Evolutionary conservation across 2,113 vertebrate species (phyloP).

Genomic region (Trematocara zebra): DNA sequence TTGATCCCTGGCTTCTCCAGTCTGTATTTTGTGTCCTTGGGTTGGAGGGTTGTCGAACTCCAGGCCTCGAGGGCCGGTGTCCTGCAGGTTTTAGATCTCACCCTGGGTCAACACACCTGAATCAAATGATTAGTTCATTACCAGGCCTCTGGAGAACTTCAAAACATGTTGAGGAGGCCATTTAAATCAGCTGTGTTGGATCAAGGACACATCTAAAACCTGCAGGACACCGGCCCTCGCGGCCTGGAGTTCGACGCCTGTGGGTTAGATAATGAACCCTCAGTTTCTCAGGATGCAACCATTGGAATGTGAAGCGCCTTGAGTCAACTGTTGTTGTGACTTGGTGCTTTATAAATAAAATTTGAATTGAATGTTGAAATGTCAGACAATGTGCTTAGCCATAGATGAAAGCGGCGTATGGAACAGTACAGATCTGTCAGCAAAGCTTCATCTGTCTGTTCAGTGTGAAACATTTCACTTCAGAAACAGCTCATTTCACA

Average conservation of each 20-base stretch:
- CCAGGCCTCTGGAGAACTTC: not conserved
- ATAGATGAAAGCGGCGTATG: not conserved
- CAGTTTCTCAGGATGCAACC: not conserved
- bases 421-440: not conserved
- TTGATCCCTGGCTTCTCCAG: not conserved
- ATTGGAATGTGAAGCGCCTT: not conserved
- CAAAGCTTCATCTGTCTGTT: not conserved
- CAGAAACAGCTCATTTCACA: not conserved
- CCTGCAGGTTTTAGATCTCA: not conserved
- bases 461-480: not conserved
- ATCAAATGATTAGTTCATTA: not conserved
- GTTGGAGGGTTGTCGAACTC: not conserved
- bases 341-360: not conserved
- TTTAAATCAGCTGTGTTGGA: not conserved
- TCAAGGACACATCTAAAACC: not conserved
- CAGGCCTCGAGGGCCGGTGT: not conserved
- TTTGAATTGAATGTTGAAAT: not conserved
- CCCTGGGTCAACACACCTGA: rapidly evolving
- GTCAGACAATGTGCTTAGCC: not conserved
- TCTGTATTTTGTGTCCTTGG: not conserved
- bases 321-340: not conserved
- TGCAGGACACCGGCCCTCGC: rapidly evolving
- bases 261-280: not conserved
- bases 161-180: not conserved
- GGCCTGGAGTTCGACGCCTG: not conserved